Percentiles rank a stretch among this genome's conserved stretches.
Evolutionary conservation across 2,797 vertebrate genomes (phyloP).

Genomic region (Atherinosoma microstoma): DNA sequence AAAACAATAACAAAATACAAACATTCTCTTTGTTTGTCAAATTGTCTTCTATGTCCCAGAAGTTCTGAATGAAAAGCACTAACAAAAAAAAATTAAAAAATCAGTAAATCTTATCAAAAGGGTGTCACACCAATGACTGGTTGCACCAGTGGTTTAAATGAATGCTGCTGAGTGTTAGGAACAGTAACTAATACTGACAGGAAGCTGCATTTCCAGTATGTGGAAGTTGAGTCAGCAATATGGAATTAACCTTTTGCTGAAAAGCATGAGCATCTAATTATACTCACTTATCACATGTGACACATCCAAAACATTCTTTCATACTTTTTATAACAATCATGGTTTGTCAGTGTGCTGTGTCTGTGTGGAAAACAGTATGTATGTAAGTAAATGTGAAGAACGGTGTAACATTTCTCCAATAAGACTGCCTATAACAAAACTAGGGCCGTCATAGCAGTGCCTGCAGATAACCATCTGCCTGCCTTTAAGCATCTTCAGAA

Average conservation of each 20-base stretch:
- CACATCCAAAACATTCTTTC: slow-evolving; percentile 12
- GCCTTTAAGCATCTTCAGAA: neutral
- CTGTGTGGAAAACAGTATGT: neutral
- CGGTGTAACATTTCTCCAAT: neutral
- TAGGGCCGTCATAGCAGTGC: neutral
- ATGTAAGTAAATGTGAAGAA: slow-evolving; percentile 11
- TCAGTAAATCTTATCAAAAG: neutral
- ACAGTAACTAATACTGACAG: slow-evolving; percentile 42
- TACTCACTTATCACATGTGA: slow-evolving; percentile 34
- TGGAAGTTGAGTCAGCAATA: slow-evolving; percentile 47
- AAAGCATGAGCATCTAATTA: slow-evolving; percentile 21
- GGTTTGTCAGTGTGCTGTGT: slow-evolving; percentile 18
- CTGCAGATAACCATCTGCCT: neutral
- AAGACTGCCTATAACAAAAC: neutral
- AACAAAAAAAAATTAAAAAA: neutral
- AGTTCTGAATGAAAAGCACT: neutral
- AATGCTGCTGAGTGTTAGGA: slow-evolving; percentile 9
- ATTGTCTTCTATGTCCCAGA: neutral
- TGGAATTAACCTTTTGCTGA: slow-evolving; percentile 23
- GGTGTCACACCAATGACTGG: slow-evolving; percentile 30
- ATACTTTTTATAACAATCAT: slow-evolving; percentile 3
- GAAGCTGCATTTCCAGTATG: slow-evolving; percentile 26
- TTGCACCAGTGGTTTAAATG: slow-evolving; percentile 32
- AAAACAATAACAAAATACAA: neutral
- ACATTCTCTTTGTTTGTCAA: neutral